Evolutionary conservation across 2,113 vertebrate genomes (phyloP).

Genomic region (Todiramphus saurophagus): DNA sequence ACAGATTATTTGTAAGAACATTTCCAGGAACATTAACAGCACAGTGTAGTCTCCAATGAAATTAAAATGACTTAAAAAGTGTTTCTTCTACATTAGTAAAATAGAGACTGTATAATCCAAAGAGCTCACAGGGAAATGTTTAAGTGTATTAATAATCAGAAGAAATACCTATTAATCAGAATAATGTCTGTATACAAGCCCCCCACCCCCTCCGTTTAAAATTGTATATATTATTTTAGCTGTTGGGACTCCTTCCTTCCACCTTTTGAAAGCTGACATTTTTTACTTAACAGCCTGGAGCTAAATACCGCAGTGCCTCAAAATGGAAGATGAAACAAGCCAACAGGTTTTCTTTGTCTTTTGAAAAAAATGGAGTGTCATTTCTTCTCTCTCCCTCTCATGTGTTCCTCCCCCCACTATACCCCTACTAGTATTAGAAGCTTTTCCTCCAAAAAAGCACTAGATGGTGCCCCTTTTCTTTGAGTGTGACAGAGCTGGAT

Average conservation of each 20-base stretch:
- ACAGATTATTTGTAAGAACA: conserved; percentile 48
- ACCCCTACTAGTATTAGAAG: conserved; percentile 28
- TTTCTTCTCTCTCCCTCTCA: conserved; percentile 24
- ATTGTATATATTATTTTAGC: conserved; percentile 42
- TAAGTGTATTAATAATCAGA: not conserved
- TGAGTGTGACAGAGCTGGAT: conserved; percentile 53
- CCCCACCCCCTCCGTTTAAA: not conserved
- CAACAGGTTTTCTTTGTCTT: conserved; percentile 65
- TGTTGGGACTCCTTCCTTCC: not conserved
- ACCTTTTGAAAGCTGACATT: conserved; percentile 18
- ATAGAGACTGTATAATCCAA: not conserved
- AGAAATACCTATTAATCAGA: not conserved
- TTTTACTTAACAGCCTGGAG: conserved; percentile 39
- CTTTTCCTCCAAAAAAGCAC: conserved; percentile 87
- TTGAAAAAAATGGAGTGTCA: conserved; percentile 14
- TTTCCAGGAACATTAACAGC: conserved; percentile 21
- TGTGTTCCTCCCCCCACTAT: not conserved
- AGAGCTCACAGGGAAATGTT: not conserved
- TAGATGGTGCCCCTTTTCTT: conserved; percentile 96
- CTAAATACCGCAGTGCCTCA: conserved; percentile 36
- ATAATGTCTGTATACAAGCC: not conserved
- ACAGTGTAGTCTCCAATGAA: not conserved
- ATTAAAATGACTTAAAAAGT: conserved; percentile 19
- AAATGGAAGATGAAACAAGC: conserved; percentile 57
- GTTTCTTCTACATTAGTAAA: not conserved